Evolutionary conservation across 2,888 invertebrate species (phyloP), one percentile per base, ranked within the genome.

Genomic region (Nyleta sp.): DNA sequence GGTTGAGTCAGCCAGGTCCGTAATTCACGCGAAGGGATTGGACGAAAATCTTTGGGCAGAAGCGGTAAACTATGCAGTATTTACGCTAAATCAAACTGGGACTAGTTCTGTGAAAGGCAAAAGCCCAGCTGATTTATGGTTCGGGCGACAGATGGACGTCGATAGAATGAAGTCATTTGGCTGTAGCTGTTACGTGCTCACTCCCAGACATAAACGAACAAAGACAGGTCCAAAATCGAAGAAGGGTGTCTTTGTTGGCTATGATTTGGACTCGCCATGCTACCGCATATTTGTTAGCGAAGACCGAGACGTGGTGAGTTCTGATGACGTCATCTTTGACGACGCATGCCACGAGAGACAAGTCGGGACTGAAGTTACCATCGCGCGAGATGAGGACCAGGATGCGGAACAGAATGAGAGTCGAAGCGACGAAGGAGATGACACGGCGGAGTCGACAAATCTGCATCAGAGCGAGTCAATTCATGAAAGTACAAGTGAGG

Each of bases 51-150:
- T 50, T 3, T 50, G 31, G 50, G 50, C 50, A 1, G 50, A 50
- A 50, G 50, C 50, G 10, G n/a, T 50, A 10, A 50, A 50, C 15
- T 28, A 50, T 15, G 24, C 50, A 5, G 50, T 50, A 8, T 15
- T 50, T 50, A 50, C 50, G 22, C 5, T 50, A 50, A 50, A 50
- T 10, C 50, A 50, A 15, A 50, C 50, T 7, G 50, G 50, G 13
- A 50, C 28, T 3, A 28, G 28, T n/a, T 13, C 50, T 15, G 15
- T 50, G 4, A 28, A 50, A n/a, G 50, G 31, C 1, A 50, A 28
- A 28, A 28, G 15, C 10, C 50, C 50, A 17, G 50, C 50, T 5
- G 50, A 28, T 10, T 8, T 50, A 5, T 28, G 31, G 24, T 50
- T 50, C 24, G 13, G 50, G 1, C 50, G 24, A 2, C 24, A 15